Base-by-base conservation (phyloP, 2,797 vertebrate species). In the Gambelia wislizenii region DNA sequence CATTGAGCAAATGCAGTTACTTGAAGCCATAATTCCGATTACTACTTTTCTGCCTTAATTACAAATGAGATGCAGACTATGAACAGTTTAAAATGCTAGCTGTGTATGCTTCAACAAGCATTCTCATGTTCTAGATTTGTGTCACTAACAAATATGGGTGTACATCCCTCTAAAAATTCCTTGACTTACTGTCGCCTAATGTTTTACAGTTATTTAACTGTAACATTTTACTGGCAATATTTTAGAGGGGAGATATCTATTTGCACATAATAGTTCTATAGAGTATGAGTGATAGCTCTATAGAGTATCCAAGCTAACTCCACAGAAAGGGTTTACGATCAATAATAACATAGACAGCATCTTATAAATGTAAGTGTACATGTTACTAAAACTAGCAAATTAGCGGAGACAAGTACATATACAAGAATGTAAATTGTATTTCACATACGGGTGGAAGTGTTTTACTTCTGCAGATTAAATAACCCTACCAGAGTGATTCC, bases 401-500 rank as follows among this genome's bases (percentile, higher is more conserved):
- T 92, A 93, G 92, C 93, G 79, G 94, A 92, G 89, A 89, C 81
- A 92, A 94, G 91, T 88, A 92, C 94, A 92, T 92, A 86, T 90
- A 94, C 90, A 94, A 95, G 91, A 94, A 91, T 91, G 92, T 85
- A 94, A 94, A 92, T 87, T 93, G 91, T 92, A n/a, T 92, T 92
- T 95, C 91, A 95, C 81, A 95, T 89, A 33, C 13, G 27, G 33
- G 3, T 33, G 30, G 33, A 67, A 67, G 7, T 67, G 30, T 18
- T 67, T 67, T 67, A 67, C 12, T 67, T 67, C 9, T 67, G 22
- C 64, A 67, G 27, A 67, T 12, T 33, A 67, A 67, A 67, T 96
- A 93, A 95, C 95, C 95, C 96, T 95, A 96, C 95, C 94, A 97
- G 93, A 94, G 90, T 95, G 93, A 96, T 96, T 96, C 93, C 30